phyloP scores from a whole-genome alignment of 2,797 vertebrate species.

The Sebastes dallii region DNA sequence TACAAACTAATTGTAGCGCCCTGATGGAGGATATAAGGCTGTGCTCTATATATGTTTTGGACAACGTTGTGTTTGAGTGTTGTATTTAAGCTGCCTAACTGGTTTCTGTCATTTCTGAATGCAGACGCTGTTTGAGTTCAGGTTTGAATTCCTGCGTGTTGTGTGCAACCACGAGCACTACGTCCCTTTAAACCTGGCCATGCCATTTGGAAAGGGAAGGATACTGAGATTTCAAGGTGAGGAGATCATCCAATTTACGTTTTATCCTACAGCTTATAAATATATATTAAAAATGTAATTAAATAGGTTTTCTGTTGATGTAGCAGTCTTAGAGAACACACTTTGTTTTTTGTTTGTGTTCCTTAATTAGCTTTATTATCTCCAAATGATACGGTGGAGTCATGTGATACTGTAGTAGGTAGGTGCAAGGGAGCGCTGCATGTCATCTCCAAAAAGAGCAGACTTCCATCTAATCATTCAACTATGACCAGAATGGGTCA shows the following conservation, averaged over 20 bases:
- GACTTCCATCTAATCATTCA: conserved; percentile 17
- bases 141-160: conserved; percentile 97
- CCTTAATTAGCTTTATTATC: conserved; percentile 83
- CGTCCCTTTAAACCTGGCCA: conserved; percentile 95
- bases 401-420: conserved; percentile 82
- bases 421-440: conserved; percentile 75
- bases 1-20: neutral
- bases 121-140: conserved; percentile 98
- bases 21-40: neutral
- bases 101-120: conserved; percentile 17
- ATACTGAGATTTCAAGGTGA: conserved; percentile 97
- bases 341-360: conserved; percentile 59
- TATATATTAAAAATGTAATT: neutral
- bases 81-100: neutral
- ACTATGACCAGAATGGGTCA: neutral
- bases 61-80: neutral
- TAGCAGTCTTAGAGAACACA: conserved; percentile 14
- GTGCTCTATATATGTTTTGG: neutral
- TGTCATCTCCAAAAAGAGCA: conserved; percentile 36
- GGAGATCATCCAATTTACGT: neutral
- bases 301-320: neutral
- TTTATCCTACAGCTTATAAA: neutral
- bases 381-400: conserved; percentile 78
- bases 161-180: conserved; percentile 98
- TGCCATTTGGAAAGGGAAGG: conserved; percentile 96